Conservation (phyloP, 2,888 invertebrate genomes). For the Agrotis exclamationis region DNA sequence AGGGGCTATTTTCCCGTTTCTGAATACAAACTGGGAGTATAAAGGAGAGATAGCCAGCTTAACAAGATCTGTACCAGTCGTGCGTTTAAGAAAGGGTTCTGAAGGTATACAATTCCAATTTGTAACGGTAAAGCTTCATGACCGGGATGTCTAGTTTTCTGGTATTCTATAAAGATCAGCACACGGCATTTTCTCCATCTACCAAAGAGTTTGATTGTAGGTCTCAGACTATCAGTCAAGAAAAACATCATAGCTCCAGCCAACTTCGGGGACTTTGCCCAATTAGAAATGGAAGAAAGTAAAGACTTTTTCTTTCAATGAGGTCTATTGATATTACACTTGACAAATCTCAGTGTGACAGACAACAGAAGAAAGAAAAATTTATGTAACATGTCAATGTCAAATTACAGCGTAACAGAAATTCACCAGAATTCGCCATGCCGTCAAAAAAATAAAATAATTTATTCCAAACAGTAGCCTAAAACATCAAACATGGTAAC, state of each 20-base stretch:
- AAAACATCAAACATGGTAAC: slow-evolving; percentile 43
- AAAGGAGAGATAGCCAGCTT: neutral
- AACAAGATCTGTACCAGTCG: neutral
- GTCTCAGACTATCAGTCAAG: too few species aligned
- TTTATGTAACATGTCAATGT: slow-evolving; percentile 31
- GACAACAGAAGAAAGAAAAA: slow-evolving; percentile 33
- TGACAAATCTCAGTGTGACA: slow-evolving; percentile 30
- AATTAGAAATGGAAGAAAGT: neutral
- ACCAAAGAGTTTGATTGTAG: too few species aligned
- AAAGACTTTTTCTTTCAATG: slow-evolving; percentile 5
- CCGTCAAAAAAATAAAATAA: slow-evolving; percentile 19
- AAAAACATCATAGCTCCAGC: too few species aligned
- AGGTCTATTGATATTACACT: neutral
- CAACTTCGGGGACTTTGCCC: neutral
- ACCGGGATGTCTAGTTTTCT: neutral
- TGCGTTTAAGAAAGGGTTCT: neutral
- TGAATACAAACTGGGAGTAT: too few species aligned
- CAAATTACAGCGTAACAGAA: slow-evolving; percentile 14
- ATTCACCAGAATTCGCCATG: slow-evolving; percentile 17
- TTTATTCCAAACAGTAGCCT: slow-evolving; percentile 32
- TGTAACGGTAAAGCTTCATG: neutral
- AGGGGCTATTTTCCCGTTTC: too few species aligned
- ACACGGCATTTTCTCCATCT: too few species aligned
- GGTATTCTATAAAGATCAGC: too few species aligned
- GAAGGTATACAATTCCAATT: neutral